Base-by-base conservation (phyloP, 1,140 invertebrate species). In the Caenorhabditis brenneri region DNA sequence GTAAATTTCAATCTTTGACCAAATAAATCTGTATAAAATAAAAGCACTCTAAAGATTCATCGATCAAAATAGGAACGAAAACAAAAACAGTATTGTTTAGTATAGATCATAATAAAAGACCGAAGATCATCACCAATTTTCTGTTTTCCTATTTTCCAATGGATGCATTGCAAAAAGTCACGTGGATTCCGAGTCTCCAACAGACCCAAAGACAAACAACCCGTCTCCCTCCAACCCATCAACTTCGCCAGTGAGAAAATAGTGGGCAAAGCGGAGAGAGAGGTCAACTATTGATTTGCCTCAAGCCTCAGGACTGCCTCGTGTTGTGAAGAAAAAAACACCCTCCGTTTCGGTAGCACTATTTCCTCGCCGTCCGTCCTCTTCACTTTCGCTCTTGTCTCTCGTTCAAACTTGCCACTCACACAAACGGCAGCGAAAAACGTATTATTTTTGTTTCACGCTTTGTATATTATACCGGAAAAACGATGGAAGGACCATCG, bases 241-340 rank as follows among this genome's bases (percentile, higher is more conserved):
- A 65, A 65, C 60, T 33, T 5, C 65, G 3, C 15, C 29, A 12
- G 36, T 24, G n/a, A 27, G n/a, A 24, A 74, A 42, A 74, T 42
- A 74, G 22, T 31, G 36, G 36, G 10, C 19, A n/a, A 74, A 46
- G 12, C 22, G 36, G 2, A 22, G 65, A 74, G 65, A 42, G 10
- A n/a, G n/a, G 36, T 15, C 36, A 74, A n/a, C 10, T 42, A 74
- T 74, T 24, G 65, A 74, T 74, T 74, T 19, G 7, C 36, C n/a
- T 42, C 36, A 31, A 31, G n/a, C 65, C 36, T 10, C 33, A 42
- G 19, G n/a, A 42, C n/a, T 74, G 65, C 29, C 65, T 74, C 65
- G 65, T 74, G 65, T 74, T 74, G 65, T 74, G 65, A 74, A 42
- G 24, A 74, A 29, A n/a, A 36, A n/a, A n/a, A n/a, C n/a, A n/a